A percentile compares a stretch with the other conserved stretches of the same genome.
Conservation (phyloP, 2,797 vertebrate genomes). For the Pseudotriccus pelzelni region DNA sequence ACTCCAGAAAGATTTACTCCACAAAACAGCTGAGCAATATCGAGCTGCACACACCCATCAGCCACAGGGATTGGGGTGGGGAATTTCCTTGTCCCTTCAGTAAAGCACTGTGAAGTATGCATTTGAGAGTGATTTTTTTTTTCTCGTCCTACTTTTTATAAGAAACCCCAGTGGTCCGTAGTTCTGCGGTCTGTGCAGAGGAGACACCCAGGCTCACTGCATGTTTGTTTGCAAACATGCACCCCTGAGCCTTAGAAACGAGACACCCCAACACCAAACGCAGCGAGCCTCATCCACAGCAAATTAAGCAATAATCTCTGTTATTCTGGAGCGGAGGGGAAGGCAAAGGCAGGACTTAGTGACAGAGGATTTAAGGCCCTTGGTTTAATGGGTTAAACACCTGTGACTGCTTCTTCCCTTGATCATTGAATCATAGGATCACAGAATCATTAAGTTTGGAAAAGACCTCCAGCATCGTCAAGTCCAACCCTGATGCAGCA, state of each 20-base stretch:
- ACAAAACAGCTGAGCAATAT: background rate
- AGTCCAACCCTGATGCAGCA: accelerated
- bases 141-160: background rate
- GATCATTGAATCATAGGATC: no score
- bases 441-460: background rate
- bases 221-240: background rate
- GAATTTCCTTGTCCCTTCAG: background rate
- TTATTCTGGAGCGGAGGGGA: background rate
- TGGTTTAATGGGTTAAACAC: background rate
- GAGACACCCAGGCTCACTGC: background rate
- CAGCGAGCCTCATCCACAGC: accelerated
- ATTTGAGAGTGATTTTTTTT: background rate
- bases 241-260: background rate
- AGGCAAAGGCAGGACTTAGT: accelerated
- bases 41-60: accelerated
- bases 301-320: background rate
- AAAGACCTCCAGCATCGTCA: background rate
- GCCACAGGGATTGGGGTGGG: background rate
- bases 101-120: background rate
- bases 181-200: background rate
- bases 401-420: background rate
- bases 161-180: background rate
- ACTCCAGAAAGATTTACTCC: accelerated
- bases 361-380: background rate
- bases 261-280: accelerated